These are phyloP conservation scores for Lacanobia oleracea DNA, from an alignment of 2,888 invertebrate species.

Conservation along the genomic window DNA sequence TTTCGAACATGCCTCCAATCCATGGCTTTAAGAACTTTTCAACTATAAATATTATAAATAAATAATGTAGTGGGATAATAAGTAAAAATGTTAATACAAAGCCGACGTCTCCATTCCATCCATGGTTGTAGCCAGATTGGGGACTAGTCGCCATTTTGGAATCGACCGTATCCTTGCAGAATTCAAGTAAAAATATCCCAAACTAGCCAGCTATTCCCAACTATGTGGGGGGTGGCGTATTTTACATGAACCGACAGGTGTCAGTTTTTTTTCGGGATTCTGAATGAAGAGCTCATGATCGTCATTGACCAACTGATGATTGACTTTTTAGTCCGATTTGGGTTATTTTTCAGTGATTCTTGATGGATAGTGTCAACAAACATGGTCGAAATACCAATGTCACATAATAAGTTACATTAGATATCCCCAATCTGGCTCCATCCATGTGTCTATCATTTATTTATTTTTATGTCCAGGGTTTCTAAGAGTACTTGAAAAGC, in stretches of 20 bases:
- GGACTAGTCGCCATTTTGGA: not conserved
- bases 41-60: constrained; percentile 61
- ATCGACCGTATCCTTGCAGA: not conserved
- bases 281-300: too few relatives aligned
- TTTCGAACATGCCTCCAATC: constrained; percentile 9
- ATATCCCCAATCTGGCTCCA: constrained; percentile 20
- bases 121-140: constrained; percentile 33
- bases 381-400: not conserved
- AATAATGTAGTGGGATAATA: constrained; percentile 67
- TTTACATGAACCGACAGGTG: too few relatives aligned
- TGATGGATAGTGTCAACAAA: not conserved
- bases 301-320: not conserved
- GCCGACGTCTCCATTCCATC: constrained; percentile 62
- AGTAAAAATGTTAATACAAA: constrained; percentile 70
- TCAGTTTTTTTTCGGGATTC: too few relatives aligned
- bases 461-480: constrained; percentile 64
- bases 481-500: constrained; percentile 47
- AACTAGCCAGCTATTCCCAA: too few relatives aligned
- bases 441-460: constrained; percentile 53
- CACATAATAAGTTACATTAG: not conserved
- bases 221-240: too few relatives aligned
- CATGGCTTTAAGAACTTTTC: constrained; percentile 22
- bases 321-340: not conserved
- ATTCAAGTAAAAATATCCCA: not conserved
- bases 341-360: not conserved